Evolutionary conservation across 2,113 vertebrate genomes (phyloP).

Genomic region (Oryzias melastigma): DNA sequence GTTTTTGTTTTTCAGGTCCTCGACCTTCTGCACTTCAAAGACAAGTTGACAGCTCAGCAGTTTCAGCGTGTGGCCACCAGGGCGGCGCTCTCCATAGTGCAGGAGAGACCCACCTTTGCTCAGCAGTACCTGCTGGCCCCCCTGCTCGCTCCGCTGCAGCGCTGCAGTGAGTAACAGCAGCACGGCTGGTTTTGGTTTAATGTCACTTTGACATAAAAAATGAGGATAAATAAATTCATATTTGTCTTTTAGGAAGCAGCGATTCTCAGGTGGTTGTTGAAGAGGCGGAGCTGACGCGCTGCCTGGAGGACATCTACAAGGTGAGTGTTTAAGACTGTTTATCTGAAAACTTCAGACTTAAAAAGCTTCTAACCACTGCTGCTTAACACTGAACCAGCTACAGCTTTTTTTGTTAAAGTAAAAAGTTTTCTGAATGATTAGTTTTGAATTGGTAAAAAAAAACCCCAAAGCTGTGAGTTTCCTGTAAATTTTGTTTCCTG

Average conservation of each 20-base stretch:
- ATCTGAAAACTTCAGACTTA: background rate
- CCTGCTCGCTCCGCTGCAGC: conserved; percentile 78
- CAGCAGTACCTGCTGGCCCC: conserved; percentile 80
- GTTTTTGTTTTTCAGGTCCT: conserved; percentile 79
- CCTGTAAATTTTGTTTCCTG: too few species aligned
- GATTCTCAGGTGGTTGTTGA: conserved; percentile 68
- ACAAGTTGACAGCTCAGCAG: conserved; percentile 80
- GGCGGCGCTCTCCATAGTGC: conserved; percentile 76
- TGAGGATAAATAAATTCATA: background rate
- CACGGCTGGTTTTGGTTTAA: background rate
- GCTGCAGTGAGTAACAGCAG: conserved; percentile 75
- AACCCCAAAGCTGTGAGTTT: too few species aligned
- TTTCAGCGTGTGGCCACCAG: conserved; percentile 90
- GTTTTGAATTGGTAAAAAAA: too few species aligned
- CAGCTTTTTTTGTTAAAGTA: too few species aligned
- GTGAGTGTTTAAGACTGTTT: conserved; percentile 59
- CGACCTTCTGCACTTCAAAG: conserved; percentile 87
- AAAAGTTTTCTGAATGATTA: too few species aligned
- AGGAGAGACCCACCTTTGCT: conserved; percentile 79
- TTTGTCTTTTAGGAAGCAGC: conserved; percentile 45
- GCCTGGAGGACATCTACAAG: conserved; percentile 89
- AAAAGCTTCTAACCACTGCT: background rate
- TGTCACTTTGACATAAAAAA: background rate
- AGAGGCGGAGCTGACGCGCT: conserved; percentile 84
- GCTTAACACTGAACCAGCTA: background rate